These are phyloP conservation scores for Xenopus petersii DNA, from an alignment of 2,797 vertebrate species.

Conservation along the genomic window DNA sequence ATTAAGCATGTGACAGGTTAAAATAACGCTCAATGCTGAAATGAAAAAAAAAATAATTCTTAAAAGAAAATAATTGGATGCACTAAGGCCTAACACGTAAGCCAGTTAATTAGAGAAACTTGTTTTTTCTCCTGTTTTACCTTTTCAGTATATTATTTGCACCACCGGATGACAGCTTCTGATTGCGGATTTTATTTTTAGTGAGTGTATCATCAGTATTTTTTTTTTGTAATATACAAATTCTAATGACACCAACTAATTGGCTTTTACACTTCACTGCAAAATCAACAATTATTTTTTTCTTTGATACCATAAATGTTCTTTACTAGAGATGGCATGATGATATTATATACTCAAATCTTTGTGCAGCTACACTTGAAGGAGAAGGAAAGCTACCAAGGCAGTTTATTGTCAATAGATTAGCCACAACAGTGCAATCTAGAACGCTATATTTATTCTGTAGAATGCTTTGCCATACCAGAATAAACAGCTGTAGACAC, in stretches of 20 bases:
- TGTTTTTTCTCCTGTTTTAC: slow-evolving; percentile 56
- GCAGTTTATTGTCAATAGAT: no score
- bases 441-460: no score
- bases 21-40: no score
- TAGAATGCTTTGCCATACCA: no score
- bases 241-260: slow-evolving; percentile 59
- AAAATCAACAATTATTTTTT: slow-evolving; percentile 53
- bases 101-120: slow-evolving; percentile 63
- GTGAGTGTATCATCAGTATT: slow-evolving; percentile 56
- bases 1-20: no score
- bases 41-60: no score
- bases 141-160: slow-evolving; percentile 55
- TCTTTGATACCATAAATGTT: slow-evolving; percentile 39
- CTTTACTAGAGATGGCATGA: neutral
- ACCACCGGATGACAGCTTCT: slow-evolving; percentile 56
- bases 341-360: no score
- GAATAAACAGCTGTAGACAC: no score
- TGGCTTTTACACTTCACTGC: slow-evolving; percentile 56
- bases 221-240: slow-evolving; percentile 51
- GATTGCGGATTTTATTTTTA: slow-evolving; percentile 46
- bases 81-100: slow-evolving; percentile 73
- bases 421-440: no score
- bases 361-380: no score
- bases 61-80: slow-evolving; percentile 65
- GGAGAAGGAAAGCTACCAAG: no score